Conservation (phyloP, 1,140 invertebrate species). For the Drosophila kanapiae region DNA sequence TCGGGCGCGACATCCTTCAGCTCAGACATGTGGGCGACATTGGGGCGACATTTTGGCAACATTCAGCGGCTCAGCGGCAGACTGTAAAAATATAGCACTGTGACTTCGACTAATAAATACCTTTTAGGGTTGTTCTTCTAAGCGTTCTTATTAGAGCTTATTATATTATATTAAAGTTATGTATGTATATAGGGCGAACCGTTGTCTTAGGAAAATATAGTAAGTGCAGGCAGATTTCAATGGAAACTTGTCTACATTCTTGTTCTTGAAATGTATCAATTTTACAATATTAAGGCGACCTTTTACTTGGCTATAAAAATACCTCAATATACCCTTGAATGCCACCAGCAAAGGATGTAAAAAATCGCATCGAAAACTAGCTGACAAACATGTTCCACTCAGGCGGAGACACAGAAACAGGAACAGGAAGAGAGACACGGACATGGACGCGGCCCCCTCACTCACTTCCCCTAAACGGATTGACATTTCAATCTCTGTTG, state of each 20-base stretch:
- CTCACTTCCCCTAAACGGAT: conserved; percentile 40
- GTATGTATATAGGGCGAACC: too few species aligned
- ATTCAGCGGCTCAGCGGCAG: conserved; percentile 24
- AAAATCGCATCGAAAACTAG: conserved; percentile 45
- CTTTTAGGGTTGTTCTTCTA: neutral
- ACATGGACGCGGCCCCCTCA: conserved; percentile 12
- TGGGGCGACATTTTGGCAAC: conserved; percentile 50
- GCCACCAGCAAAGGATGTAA: neutral
- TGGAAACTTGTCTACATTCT: too few species aligned
- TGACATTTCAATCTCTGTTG: conserved; percentile 60
- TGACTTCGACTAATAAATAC: conserved; percentile 7
- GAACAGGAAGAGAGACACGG: conserved; percentile 24
- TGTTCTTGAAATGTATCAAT: too few species aligned
- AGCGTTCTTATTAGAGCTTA: too few species aligned
- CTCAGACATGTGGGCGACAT: conserved; percentile 59
- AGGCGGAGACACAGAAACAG: conserved; percentile 24
- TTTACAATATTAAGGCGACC: neutral
- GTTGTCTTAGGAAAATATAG: neutral
- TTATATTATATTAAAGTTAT: too few species aligned
- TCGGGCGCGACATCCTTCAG: conserved; percentile 27
- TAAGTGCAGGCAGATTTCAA: neutral
- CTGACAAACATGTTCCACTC: conserved; percentile 50
- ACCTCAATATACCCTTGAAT: neutral
- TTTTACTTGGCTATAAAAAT: neutral
- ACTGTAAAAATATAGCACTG: neutral